Evolutionary conservation across 2,888 invertebrate genomes (phyloP), one percentile per base, ranked within the genome.

Genomic region (Cheilosia urbana): DNA sequence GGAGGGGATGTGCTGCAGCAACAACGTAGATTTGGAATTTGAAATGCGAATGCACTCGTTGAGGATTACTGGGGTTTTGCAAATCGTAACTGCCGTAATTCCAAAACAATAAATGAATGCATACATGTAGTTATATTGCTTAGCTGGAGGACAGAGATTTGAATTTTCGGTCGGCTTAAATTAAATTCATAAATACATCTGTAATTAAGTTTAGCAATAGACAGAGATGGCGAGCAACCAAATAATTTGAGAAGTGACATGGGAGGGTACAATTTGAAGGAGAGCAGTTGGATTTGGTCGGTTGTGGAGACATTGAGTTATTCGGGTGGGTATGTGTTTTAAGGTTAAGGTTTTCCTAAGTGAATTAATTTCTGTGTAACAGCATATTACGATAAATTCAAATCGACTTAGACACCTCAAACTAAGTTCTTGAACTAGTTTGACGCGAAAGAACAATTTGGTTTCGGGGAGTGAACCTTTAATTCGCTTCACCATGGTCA

Each of bases 71-170:
- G 9, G 34, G 21, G 15, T 37, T 19, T 34, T 34, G 47, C 21
- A 47, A 37, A 27, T 42, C 42, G 27, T 27, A 40, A 40, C 15
- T 55, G 17, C 57, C 19, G 34, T 11, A n/a, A 60, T 24, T 60
- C n/a, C 4, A 27, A n/a, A 34, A 42, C 24, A 60, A 24, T 60
- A 42, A 27, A 45, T 30, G 27, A 47, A 27, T 17, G 13, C 6
- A 13, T 19, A 47, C 47, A 17, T 30, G 6, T 17, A 30, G 19
- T 30, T 30, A 47, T 0, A n/a, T 42, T 9, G 7, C 24, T 24
- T 19, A 21, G 57, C 2, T 6, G 6, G 19, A n/a, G 24, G 9
- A 7, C 19, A n/a, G 15, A 40, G 2, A 19, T 58, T 40, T 37
- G 17, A 58, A 15, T 21, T 40, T 58, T 37, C 6, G 58, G 21